Conservation (phyloP, 2,797 vertebrate species). For the Micromesistius poutassou region DNA sequence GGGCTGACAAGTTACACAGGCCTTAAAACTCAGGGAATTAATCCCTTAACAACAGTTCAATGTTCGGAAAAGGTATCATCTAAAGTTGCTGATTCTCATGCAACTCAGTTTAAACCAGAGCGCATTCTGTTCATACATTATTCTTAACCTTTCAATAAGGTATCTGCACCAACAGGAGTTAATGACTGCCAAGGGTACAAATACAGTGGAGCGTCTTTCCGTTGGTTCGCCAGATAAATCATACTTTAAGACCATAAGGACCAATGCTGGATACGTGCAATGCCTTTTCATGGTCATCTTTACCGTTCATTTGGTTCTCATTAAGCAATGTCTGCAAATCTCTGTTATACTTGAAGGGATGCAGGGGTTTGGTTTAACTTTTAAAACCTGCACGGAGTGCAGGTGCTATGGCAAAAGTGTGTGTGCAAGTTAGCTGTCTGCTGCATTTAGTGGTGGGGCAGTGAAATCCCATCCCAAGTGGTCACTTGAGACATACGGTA, state of each 20-base stretch:
- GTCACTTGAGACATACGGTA: neutral
- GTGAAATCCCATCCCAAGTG: neutral
- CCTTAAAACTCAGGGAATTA: too few relatives aligned
- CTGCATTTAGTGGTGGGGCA: neutral
- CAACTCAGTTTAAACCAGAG: too few relatives aligned
- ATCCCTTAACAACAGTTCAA: too few relatives aligned
- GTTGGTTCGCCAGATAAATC: neutral
- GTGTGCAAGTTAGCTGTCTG: neutral
- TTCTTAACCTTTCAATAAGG: too few relatives aligned
- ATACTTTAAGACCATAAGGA: too few relatives aligned
- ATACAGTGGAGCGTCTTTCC: neutral
- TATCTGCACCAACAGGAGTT: neutral
- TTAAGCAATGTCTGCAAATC: neutral
- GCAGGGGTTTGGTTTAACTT: neutral
- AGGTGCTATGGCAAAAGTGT: neutral
- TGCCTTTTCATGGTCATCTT: too few relatives aligned
- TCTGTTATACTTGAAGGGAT: neutral
- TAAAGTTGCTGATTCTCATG: too few relatives aligned
- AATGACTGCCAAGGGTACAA: neutral
- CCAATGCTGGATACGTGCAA: too few relatives aligned
- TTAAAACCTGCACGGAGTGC: neutral
- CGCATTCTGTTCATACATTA: too few relatives aligned
- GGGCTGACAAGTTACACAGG: too few relatives aligned
- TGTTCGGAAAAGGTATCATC: too few relatives aligned
- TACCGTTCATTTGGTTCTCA: too few relatives aligned